These are phyloP conservation scores for Sebastes ruberrimus DNA, from an alignment of 2,797 vertebrate genomes.

Conservation along the genomic window DNA sequence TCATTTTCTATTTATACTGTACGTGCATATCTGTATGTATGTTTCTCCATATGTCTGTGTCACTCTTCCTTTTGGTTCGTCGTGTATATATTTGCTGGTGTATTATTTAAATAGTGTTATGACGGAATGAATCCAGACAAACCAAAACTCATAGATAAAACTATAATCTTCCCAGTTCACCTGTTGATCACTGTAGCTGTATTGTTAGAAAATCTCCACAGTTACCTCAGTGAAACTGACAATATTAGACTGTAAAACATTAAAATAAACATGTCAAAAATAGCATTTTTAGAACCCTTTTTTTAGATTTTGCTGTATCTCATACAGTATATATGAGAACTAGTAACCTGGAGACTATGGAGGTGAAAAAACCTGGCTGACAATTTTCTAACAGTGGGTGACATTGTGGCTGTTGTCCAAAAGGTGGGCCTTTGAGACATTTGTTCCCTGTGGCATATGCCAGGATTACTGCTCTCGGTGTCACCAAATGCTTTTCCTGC, in stretches of 20 bases:
- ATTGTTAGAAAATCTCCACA: background rate
- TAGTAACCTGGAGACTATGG: background rate
- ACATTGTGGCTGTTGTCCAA: constrained; percentile 62
- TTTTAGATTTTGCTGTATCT: background rate
- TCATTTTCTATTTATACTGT: background rate
- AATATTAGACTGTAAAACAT: too few species aligned
- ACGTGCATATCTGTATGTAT: background rate
- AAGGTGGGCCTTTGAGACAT: constrained; percentile 76
- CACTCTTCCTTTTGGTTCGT: background rate
- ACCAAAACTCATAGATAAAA: background rate
- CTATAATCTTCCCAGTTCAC: background rate
- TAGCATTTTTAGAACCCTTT: background rate
- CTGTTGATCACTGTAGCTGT: background rate
- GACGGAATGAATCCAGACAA: background rate
- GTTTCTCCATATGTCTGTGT: background rate
- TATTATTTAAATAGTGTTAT: background rate
- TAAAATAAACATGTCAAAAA: background rate
- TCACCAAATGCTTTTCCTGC: constrained; percentile 71
- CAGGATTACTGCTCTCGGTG: constrained; percentile 69
- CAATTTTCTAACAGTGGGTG: constrained; percentile 35
- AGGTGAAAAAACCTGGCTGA: background rate
- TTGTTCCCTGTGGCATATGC: constrained; percentile 78
- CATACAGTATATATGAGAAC: background rate
- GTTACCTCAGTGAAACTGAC: background rate
- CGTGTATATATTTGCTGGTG: background rate